Evolutionary conservation across 2,888 invertebrate genomes (phyloP), one percentile per base, ranked within the genome.

Genomic region (Drosophila hamatofila): DNA sequence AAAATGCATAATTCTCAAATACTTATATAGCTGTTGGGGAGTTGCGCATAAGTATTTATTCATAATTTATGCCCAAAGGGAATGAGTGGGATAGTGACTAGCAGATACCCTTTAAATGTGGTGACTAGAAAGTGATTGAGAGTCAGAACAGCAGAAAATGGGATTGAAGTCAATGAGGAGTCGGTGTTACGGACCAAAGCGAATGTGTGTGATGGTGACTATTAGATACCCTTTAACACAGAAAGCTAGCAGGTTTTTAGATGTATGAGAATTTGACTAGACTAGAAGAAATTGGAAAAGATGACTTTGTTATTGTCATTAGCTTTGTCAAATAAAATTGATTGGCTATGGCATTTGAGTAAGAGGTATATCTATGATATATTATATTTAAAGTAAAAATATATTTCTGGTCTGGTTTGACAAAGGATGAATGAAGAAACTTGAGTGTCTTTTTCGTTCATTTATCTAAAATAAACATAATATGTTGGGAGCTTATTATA

Each of bases 1-100:
- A 67, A 85, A 80, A 78, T 85, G 88, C 88, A 88, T 83, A 75
- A 85, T 73, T 80, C 61, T 44, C 52, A 64, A 52, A 68, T 61
- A 66, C 66, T 66, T 66, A 72, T 63, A 68, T 59, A 69, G 58
- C 70, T 74, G 69, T 41, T 61, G 44, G 41, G 41, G 70, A 69
- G 75, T 66, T 77, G 75, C 65, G 63, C 55, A 60, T 69, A 74
- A 60, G 59, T 75, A 70, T 75, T 75, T 77, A 70, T 75, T 57
- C 59, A 78, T 74, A 77, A 65, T 64, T 68, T 65, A 51, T 56
- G 57, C 41, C 21, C 51, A 58, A 27, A 27, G 46, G 0, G n/a
- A 57, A 42, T 12, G 35, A n/a, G 18, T 14, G 12, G 0, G 21
- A n/a, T 39, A 23, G 16, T 23, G 25, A 9, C 46, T 16, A 16